Evolutionary conservation across 2,797 vertebrate genomes (phyloP).

Genomic region (Acanthurus leucopareius): DNA sequence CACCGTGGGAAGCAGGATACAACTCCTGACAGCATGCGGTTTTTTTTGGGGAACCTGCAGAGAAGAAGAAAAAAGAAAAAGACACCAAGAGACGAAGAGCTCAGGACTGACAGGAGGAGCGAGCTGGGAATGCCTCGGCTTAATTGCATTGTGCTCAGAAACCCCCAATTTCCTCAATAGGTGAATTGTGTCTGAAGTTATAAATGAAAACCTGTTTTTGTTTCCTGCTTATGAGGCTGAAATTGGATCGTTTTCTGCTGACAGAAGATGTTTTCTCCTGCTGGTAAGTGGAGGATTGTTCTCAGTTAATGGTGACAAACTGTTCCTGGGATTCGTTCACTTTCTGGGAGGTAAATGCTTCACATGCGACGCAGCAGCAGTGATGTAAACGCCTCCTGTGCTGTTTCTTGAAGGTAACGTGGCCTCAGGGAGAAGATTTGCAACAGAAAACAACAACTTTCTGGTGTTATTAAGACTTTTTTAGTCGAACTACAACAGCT

Average conservation of each 20-base stretch:
- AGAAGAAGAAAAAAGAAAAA: conserved; percentile 2
- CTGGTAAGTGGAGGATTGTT: conserved; percentile 28
- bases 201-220: conserved; percentile 39
- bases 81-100: background rate
- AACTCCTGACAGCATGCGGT: conserved; percentile 52
- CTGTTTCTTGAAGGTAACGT: background rate
- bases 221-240: conserved; percentile 39
- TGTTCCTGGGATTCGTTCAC: conserved; percentile 13
- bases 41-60: conserved; percentile 32
- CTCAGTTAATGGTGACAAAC: conserved; percentile 57
- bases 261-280: conserved; percentile 23
- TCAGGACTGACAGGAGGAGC: conserved; percentile 25
- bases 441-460: no score
- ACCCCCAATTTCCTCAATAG: conserved; percentile 31
- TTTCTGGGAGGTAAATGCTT: background rate
- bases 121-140: conserved; percentile 14
- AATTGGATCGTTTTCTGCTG: conserved; percentile 54
- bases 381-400: background rate
- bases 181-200: conserved; percentile 46
- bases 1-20: conserved; percentile 42
- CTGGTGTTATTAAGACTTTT: no score
- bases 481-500: no score
- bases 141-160: conserved; percentile 54
- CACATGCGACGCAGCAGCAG: background rate
- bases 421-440: background rate